phyloP scores from a whole-genome alignment of 2,797 vertebrate species.

The Paedocypris micromegethes region DNA sequence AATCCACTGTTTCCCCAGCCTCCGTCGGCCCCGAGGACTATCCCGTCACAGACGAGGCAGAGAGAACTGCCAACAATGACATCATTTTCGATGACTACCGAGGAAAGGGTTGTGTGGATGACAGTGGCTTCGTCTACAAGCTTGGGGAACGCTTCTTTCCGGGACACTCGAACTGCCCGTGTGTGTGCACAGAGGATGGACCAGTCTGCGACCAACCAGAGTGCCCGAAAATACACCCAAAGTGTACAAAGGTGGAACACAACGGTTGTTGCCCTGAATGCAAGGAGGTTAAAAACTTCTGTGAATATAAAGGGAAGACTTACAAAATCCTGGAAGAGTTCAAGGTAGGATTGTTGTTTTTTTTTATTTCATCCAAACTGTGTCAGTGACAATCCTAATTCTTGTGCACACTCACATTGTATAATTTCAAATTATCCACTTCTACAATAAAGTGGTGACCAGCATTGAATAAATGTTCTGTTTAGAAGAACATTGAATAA shows the following conservation, averaged over 20 bases:
- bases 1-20: slow-evolving; percentile 75
- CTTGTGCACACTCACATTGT: no score
- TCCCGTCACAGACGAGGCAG: slow-evolving; percentile 80
- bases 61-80: slow-evolving; percentile 84
- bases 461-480: no score
- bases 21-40: slow-evolving; percentile 90
- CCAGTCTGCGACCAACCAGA: slow-evolving; percentile 97
- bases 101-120: slow-evolving; percentile 97
- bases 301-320: slow-evolving; percentile 96
- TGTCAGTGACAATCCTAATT: no score
- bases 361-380: slow-evolving; percentile 5
- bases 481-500: no score
- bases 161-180: slow-evolving; percentile 98
- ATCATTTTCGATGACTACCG: slow-evolving; percentile 98
- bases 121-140: slow-evolving; percentile 99
- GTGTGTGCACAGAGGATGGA: slow-evolving; percentile 96
- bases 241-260: slow-evolving; percentile 99
- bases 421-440: no score
- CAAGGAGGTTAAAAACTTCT: slow-evolving; percentile 99
- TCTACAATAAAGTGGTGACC: no score
- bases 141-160: slow-evolving; percentile 97
- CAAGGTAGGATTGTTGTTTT: slow-evolving; percentile 78
- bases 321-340: slow-evolving; percentile 99
- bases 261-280: slow-evolving; percentile 99
- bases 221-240: slow-evolving; percentile 97